Conservation (phyloP, 2,797 vertebrate species). For the Trachurus trachurus region DNA sequence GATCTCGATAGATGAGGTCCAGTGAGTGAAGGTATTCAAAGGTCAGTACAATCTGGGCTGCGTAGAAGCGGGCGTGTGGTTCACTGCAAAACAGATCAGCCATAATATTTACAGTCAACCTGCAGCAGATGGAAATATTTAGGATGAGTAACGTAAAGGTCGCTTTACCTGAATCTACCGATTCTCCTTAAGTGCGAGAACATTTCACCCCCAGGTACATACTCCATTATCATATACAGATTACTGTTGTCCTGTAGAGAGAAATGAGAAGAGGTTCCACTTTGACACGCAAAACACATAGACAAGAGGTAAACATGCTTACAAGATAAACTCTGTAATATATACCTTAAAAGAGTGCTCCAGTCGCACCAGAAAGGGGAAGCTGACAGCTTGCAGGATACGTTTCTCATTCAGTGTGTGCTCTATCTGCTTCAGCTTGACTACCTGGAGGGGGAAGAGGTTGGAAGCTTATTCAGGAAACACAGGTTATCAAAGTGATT, state of each 20-base stretch:
- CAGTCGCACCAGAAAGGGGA: constrained; percentile 93
- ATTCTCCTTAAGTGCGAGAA: constrained; percentile 96
- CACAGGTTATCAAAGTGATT: not conserved
- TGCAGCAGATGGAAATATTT: not conserved
- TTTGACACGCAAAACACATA: constrained; percentile 9
- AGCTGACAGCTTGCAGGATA: constrained; percentile 94
- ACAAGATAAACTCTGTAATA: not conserved
- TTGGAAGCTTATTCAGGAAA: not conserved
- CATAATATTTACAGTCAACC: constrained; percentile 42
- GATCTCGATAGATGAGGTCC: constrained; percentile 96
- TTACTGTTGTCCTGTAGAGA: constrained; percentile 91
- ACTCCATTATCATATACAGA: constrained; percentile 98
- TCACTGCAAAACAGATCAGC: constrained; percentile 83
- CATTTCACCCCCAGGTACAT: constrained; percentile 95
- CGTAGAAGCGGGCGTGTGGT: constrained; percentile 96
- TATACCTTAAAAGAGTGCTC: constrained; percentile 95
- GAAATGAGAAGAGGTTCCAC: constrained; percentile 18
- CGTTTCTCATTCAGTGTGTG: constrained; percentile 96
- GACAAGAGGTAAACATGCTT: not conserved
- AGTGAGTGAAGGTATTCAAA: constrained; percentile 97
- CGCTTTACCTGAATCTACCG: constrained; percentile 92
- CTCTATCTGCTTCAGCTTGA: constrained; percentile 97
- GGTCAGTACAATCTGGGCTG: constrained; percentile 96
- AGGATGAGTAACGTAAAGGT: not conserved
- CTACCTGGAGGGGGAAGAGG: constrained; percentile 83